These are phyloP conservation scores for Stigmatopora argus DNA, from an alignment of 2,113 vertebrate genomes.

Conservation along the genomic window DNA sequence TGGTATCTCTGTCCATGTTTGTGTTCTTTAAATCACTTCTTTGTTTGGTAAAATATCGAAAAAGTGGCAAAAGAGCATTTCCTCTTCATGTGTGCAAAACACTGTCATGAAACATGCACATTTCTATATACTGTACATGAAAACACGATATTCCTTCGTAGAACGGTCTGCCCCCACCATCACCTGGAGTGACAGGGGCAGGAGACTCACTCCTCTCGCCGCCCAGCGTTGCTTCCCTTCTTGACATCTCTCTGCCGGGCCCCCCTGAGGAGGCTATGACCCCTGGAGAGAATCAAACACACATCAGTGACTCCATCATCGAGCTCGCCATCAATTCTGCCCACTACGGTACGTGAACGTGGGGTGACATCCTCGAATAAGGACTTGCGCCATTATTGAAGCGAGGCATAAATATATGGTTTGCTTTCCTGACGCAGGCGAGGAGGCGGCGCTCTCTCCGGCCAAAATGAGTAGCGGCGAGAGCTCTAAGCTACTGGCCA, in stretches of 20 bases:
- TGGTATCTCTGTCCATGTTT: too few species aligned
- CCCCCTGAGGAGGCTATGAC: slow-evolving; percentile 91
- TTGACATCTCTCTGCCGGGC: slow-evolving; percentile 94
- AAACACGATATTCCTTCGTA: slow-evolving; percentile 45
- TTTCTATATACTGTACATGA: too few species aligned
- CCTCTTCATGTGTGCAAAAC: too few species aligned
- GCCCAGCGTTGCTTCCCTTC: slow-evolving; percentile 88
- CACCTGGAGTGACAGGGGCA: slow-evolving; percentile 66
- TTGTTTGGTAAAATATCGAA: too few species aligned
- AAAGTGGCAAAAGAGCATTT: too few species aligned
- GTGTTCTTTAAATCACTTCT: too few species aligned
- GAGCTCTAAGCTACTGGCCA: slow-evolving; percentile 84
- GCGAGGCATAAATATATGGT: not conserved
- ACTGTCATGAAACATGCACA: too few species aligned
- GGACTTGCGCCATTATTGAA: not conserved
- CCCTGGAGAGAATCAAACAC: slow-evolving; percentile 83
- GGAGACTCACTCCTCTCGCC: slow-evolving; percentile 83
- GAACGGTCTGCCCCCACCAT: slow-evolving; percentile 74
- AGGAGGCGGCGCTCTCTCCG: slow-evolving; percentile 85
- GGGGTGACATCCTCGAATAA: not conserved
- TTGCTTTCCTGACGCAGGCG: slow-evolving; percentile 67
- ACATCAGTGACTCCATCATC: slow-evolving; percentile 98
- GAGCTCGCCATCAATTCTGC: slow-evolving; percentile 97
- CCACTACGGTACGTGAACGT: slow-evolving; percentile 75
- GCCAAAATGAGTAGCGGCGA: slow-evolving; percentile 87